Evolutionary conservation across 2,888 invertebrate species (phyloP).

Genomic region (Drosophila gaucha): DNA sequence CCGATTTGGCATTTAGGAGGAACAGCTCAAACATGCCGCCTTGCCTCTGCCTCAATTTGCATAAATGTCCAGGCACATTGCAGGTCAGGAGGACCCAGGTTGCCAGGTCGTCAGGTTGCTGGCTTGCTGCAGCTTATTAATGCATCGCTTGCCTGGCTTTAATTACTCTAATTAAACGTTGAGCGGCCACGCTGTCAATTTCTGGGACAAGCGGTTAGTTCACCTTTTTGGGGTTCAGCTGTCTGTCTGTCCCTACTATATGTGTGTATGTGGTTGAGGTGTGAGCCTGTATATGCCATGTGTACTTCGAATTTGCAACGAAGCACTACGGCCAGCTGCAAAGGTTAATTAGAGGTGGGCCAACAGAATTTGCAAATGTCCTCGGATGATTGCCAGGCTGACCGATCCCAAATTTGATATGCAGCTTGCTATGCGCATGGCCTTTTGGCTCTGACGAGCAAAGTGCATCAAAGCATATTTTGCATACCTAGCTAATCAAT

Average conservation of each 20-base stretch:
- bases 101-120: constrained; percentile 11
- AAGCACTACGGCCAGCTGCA: constrained; percentile 5
- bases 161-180: constrained; percentile 70
- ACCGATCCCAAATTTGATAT: constrained; percentile 18
- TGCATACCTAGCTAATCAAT: constrained; percentile 16
- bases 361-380: constrained; percentile 23
- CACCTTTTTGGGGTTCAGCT: constrained; percentile 19
- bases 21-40: constrained; percentile 12
- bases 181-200: constrained; percentile 29
- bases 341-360: constrained; percentile 34
- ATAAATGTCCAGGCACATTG: constrained; percentile 44
- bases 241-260: not conserved
- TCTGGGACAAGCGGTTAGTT: constrained; percentile 27
- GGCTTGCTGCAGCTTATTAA: constrained; percentile 59
- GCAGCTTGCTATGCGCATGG: constrained; percentile 3
- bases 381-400: constrained; percentile 5
- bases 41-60: constrained; percentile 47
- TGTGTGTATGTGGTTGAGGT: not conserved
- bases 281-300: constrained; percentile 10
- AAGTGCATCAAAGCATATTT: constrained; percentile 9
- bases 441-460: constrained; percentile 8
- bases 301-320: constrained; percentile 18
- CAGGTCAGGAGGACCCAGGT: constrained; percentile 13
- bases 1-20: constrained; percentile 20
- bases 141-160: constrained; percentile 58